These are phyloP conservation scores for Criorhina ranunculi DNA, from an alignment of 2,888 invertebrate genomes.

Conservation along the genomic window DNA sequence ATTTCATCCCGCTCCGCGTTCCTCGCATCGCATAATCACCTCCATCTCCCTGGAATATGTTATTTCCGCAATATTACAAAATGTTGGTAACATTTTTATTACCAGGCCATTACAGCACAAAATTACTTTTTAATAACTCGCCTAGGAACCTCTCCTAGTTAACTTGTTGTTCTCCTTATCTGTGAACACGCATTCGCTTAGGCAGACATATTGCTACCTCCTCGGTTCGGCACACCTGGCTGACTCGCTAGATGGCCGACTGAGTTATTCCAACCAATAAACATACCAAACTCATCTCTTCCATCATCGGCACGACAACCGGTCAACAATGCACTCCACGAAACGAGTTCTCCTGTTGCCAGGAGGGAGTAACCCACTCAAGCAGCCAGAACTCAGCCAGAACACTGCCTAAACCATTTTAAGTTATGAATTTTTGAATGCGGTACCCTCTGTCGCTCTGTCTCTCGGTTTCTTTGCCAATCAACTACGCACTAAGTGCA, in stretches of 20 bases:
- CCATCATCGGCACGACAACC: constrained; percentile 33
- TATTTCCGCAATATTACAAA: constrained; percentile 30
- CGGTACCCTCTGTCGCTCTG: constrained; percentile 1
- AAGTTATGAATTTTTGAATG: constrained; percentile 68
- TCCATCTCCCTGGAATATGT: constrained; percentile 24
- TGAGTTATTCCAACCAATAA: constrained; percentile 71
- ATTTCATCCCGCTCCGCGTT: constrained; percentile 1
- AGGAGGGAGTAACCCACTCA: constrained; percentile 34
- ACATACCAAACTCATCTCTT: constrained; percentile 63
- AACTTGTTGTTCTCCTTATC: constrained; percentile 21
- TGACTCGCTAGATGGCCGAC: constrained; percentile 19
- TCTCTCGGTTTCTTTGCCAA: constrained; percentile 20
- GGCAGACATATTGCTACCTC: constrained; percentile 1
- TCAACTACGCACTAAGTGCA: constrained; percentile 74
- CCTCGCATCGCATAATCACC: constrained; percentile 16
- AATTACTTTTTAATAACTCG: constrained; percentile 71
- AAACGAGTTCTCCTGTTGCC: constrained; percentile 46
- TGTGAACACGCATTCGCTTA: constrained; percentile 56
- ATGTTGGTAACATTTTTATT: constrained; percentile 50
- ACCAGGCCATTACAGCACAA: constrained; percentile 41
- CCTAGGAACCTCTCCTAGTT: constrained; percentile 47
- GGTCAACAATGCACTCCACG: constrained; percentile 25
- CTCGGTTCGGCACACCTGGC: constrained; percentile 53
- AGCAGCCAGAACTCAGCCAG: constrained; percentile 8
- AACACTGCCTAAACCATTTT: constrained; percentile 48